Conservation (phyloP, 2,888 invertebrate species). For the Tipula helvola region DNA sequence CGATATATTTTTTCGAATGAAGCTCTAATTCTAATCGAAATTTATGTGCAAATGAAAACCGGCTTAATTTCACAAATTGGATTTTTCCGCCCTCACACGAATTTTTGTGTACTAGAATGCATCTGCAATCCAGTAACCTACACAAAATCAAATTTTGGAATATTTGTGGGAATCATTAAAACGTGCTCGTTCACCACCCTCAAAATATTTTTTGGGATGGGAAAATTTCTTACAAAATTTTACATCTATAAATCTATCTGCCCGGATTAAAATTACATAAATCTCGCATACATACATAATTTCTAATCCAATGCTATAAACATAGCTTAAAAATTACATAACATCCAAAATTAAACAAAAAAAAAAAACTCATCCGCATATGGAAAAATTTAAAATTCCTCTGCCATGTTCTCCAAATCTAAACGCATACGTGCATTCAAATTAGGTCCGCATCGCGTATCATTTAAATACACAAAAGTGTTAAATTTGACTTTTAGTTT, state of each 20-base stretch:
- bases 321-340: not conserved
- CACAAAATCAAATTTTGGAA: not conserved
- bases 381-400: not conserved
- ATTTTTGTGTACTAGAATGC: not conserved
- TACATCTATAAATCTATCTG: not conserved
- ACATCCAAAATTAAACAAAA: no score
- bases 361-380: not conserved
- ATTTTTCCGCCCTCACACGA: not conserved
- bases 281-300: not conserved
- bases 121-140: no score
- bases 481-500: not conserved
- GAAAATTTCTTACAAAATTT: not conserved
- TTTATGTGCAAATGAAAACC: not conserved
- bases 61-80: not conserved
- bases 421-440: not conserved
- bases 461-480: not conserved
- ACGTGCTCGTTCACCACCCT: not conserved
- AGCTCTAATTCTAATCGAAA: not conserved
- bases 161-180: not conserved
- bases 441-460: not conserved
- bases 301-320: not conserved
- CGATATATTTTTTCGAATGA: not conserved
- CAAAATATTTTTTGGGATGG: not conserved
- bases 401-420: not conserved
- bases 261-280: not conserved